Evolutionary conservation across 2,888 invertebrate genomes (phyloP), one percentile per base, ranked within the genome.

Genomic region (Trichogramma evanescens): DNA sequence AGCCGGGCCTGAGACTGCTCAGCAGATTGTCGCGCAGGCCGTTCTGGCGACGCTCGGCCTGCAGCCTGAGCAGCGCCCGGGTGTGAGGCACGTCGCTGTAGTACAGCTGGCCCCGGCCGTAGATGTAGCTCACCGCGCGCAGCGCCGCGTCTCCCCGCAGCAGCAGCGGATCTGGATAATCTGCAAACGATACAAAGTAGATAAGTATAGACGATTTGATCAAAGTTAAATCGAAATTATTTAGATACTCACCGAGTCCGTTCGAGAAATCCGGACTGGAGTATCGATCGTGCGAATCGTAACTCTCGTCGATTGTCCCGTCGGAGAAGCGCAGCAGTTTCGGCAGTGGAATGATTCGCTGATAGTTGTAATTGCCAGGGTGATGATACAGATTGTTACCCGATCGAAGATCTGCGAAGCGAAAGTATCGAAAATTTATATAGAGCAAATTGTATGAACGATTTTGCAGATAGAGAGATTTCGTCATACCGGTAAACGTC

Each of bases 11-110:
- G 71, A 86, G 80, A 71, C 87, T 87, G 54, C 83, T 84, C 56
- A 88, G 75, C 39, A 82, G 75, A 70, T 87, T 82, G 0, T 82
- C 84, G 53, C 82, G 77, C 4, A 88, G 78, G 13, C 85, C 83
- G 71, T 87, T 87, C 49, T 78, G 72, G 56, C 79, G 73, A 60
- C 88, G 78, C 38, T 82, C 76, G 60, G 85, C 80, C 66, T 88
- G 86, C 71, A 87, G 84, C 45, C 80, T 80, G 7, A 86, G 74
- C 4, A 88, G 70, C 0, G 86, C 83, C 65, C 82, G 77, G 40
- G 82, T 81, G 71, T 88, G 88, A 0, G 87, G 87, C 65, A 85
- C 82, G 54, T 87, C 83, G 58, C 83, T 81, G 74, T 84, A 87
- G 74, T 84, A 88, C 6, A 85, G 78, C 66, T 81, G 79, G 8